Conservation (phyloP, 2,797 vertebrate species). For the Leuciscus waleckii region DNA sequence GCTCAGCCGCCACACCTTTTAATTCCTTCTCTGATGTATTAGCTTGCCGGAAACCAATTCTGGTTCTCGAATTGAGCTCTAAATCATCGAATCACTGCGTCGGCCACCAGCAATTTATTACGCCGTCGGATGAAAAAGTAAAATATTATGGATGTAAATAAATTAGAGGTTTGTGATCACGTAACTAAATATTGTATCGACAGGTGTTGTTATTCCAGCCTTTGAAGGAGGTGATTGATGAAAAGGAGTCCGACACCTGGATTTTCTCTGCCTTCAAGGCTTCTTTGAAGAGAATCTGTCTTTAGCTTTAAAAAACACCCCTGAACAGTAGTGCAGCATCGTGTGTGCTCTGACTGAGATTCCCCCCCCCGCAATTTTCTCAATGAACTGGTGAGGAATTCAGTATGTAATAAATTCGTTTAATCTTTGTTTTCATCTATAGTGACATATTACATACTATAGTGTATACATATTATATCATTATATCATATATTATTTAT, state of each 20-base stretch:
- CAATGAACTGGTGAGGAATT: constrained; percentile 11
- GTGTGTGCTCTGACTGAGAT: too few species aligned
- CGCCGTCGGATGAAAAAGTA: constrained; percentile 58
- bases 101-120: constrained; percentile 73
- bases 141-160: constrained; percentile 77
- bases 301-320: constrained; percentile 30
- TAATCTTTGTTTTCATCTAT: background rate
- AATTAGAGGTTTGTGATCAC: constrained; percentile 68
- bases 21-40: constrained; percentile 82
- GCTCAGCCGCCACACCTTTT: constrained; percentile 76
- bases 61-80: constrained; percentile 78
- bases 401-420: background rate
- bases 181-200: constrained; percentile 73
- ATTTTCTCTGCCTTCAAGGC: constrained; percentile 57
- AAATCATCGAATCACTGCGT: constrained; percentile 81
- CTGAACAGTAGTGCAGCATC: background rate
- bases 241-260: constrained; percentile 51
- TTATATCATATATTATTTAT: background rate
- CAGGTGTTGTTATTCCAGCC: constrained; percentile 59
- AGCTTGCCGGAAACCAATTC: constrained; percentile 81
- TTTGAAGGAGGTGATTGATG: constrained; percentile 68
- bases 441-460: background rate
- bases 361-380: background rate
- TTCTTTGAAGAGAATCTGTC: constrained; percentile 55
- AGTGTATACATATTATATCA: background rate